Base-by-base conservation (phyloP, 2,113 vertebrate genomes). In the Neolamprologus longior region DNA sequence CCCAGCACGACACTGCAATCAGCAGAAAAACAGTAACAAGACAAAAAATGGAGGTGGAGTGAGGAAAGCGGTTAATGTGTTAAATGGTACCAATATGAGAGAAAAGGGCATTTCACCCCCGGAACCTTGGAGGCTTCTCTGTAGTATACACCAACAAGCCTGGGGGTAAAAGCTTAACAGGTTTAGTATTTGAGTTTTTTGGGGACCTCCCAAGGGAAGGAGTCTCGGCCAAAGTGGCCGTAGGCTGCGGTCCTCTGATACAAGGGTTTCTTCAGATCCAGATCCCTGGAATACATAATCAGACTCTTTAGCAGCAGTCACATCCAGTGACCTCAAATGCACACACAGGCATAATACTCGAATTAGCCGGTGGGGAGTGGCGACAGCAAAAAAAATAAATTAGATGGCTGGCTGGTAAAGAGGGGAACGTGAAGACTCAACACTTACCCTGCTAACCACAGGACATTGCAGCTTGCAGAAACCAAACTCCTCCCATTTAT, bases 241-340 rank as follows among this genome's bases (percentile, higher is more conserved):
- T 99, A 99, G 95, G 98, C 97, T 92, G 98, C 98, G 7, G 98
- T 99, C 97, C 97, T 98, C 97, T 99, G 98, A 97, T 99, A 99
- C 94, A 99, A 97, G 95, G 98, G 98, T 93, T 97, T 98, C 98
- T 98, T 99, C 98, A 99, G 98, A 96, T 99, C 98, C 98, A 99
- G 97, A 94, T 99, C 98, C 98, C 98, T 99, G 97, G 96, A 99
- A 99, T 97, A 98, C 97, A 99, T 96, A 98, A 97, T 96, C 97
- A 95, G 95, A 13, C 95, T 58, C 96, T 97, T 98, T 97, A 98
- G 96, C 97, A 96, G 91, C 91, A 85, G 71, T 90, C 91, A 89
- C 47, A 66, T 24, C 5, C 17, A 68, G 11, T 2, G 3, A 26
- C 13, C 26, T 79, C n/a, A 82, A 40, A 91, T 63, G 40, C 79